Base-by-base conservation (phyloP, 2,888 invertebrate genomes). In the Eucera pruinosa region DNA sequence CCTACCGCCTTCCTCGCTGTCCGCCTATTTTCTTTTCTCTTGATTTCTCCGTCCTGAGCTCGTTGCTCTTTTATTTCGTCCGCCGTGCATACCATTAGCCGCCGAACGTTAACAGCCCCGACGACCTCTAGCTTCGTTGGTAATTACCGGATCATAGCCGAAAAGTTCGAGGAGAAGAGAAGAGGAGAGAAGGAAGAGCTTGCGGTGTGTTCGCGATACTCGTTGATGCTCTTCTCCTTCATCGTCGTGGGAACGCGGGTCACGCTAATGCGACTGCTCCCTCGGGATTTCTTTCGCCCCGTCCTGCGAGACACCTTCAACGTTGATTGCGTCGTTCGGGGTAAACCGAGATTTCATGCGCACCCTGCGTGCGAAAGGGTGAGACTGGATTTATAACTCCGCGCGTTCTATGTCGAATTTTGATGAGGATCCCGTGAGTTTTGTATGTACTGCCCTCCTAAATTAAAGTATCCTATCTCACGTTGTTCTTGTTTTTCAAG, bases 111-210 rank as follows among this genome's bases (percentile, higher is more conserved):
- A 88, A 87, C 89, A 82, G 86, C 85, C 88, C 64, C 83, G 80
- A 81, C 86, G 88, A 90, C 90, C 90, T 89, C 88, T 83, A 82
- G 82, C 83, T 87, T 80, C 80, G 83, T 77, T 70, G 83, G 88
- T 89, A 89, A 89, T 89, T 89, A 89, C 87, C 84, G 85, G 85
- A 88, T 88, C 88, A 87, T 88, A 86, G 87, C 88, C 87, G 86
- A 88, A 86, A 88, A 85, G 81, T 82, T 80, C 52, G 60, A 65
- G n/a, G 20, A 15, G 20, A 1, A 36, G 11, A 25, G 5, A 4
- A 15, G 23, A 9, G 13, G 20, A 55, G 36, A 4, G 9, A 15
- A 9, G 13, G 20, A 55, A 20, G 73, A 57, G 61, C 47, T 9
- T 25, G 9, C n/a, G n/a, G n/a, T n/a, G n/a, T n/a, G 57, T 36